A percentile compares a stretch with the other conserved stretches of the same genome.
Conservation (phyloP, 1,140 invertebrate genomes). For the Acromyrmex echinatior region DNA sequence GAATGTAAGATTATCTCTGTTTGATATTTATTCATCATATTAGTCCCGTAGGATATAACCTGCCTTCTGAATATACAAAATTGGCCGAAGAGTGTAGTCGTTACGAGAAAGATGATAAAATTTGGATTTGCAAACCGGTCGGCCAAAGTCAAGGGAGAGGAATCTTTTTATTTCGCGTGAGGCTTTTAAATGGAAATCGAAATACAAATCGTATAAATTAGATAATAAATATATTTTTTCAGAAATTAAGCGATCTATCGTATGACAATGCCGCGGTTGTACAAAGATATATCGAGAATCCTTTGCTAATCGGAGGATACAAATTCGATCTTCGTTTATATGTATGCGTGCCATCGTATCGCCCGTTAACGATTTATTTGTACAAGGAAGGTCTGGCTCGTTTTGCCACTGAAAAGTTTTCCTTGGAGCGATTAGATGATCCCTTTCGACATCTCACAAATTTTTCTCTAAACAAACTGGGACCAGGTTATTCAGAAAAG, state of each 20-base stretch:
- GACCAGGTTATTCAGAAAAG: constrained; percentile 92
- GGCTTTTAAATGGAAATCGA: constrained; percentile 25
- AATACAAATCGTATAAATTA: background rate
- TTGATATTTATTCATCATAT: constrained; percentile 60
- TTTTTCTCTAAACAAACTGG: constrained; percentile 94
- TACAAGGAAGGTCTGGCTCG: constrained; percentile 94
- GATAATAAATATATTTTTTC: constrained; percentile 34
- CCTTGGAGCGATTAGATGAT: constrained; percentile 93
- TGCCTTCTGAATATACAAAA: constrained; percentile 95
- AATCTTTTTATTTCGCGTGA: constrained; percentile 93
- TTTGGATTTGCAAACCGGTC: constrained; percentile 96
- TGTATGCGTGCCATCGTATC: constrained; percentile 94
- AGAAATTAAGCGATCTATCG: constrained; percentile 92
- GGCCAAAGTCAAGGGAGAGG: constrained; percentile 94
- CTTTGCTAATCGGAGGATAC: constrained; percentile 94
- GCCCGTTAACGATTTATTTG: constrained; percentile 93
- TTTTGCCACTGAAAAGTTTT: constrained; percentile 94
- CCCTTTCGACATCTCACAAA: constrained; percentile 96
- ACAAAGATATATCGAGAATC: constrained; percentile 95
- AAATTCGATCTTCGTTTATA: constrained; percentile 95
- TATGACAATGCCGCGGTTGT: constrained; percentile 92
- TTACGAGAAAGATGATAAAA: constrained; percentile 84
- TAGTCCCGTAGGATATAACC: constrained; percentile 92
- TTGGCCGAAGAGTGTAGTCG: constrained; percentile 91
- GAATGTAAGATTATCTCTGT: background rate